Base-by-base conservation (phyloP, 2,797 vertebrate genomes). In the Lepus townsendii region DNA sequence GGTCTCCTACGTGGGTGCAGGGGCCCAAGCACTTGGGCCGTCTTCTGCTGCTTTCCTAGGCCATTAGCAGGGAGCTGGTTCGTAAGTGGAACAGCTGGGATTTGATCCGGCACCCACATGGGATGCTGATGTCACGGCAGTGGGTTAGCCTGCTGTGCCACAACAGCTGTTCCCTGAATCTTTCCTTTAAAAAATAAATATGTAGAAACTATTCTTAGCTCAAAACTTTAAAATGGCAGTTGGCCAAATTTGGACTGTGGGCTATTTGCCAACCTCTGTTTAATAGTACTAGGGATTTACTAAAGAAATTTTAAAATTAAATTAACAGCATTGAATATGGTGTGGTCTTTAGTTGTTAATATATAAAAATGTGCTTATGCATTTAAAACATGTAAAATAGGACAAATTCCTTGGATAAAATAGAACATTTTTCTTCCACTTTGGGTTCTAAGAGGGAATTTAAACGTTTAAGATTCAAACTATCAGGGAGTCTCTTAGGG, bases 331-430 rank as follows among this genome's bases (percentile, higher is more conserved):
- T 65, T 80, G 60, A 91, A 50, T 90, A 57, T 57, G 8, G 11
- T 73, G 12, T 90, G 66, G n/a, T 86, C 24, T 94, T 88, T 3
- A 57, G 62, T 83, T 72, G 12, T 92, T 77, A 90, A 52, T 85
- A 35, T 65, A 78, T 38, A 76, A 54, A 84, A 90, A 87, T 10
- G 19, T 35, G 27, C 89, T 12, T 4, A 32, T 76, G 42, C 82
- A 83, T 86, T 80, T 69, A 76, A 80, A 65, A 19, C 63, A 60
- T 65, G 5, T 35, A n/a, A 20, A 79, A 79, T 42, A 73, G 47
- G 42, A 50, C 68, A 91, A 0, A 27, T 76, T 79, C 83, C 62
- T 47, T n/a, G 86, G 22, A 24, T 35, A 32, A 86, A 87, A 75
- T 80, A 19, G 2, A 35, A n/a, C 30, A 87, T 88, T 71, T 90